Conservation (phyloP, 2,113 vertebrate genomes). For the Nothocercus nigrocapillus region DNA sequence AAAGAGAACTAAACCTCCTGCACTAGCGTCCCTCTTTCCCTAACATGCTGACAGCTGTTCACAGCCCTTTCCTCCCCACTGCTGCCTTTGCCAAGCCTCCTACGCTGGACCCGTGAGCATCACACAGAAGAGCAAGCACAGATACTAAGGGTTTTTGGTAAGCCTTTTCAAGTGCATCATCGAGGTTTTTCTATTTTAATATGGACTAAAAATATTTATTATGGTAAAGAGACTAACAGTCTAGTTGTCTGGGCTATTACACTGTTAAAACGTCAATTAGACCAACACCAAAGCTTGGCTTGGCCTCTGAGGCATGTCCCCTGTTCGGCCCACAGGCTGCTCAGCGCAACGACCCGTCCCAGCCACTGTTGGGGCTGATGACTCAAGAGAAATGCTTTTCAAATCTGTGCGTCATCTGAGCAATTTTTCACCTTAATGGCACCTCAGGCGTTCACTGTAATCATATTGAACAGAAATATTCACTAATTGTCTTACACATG, state of each 20-base stretch:
- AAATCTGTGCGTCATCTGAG: background rate
- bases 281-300: background rate
- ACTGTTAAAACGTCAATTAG: background rate
- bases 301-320: background rate
- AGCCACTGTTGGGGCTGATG: background rate
- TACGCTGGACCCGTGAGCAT: rapidly evolving
- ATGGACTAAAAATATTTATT: background rate
- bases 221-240: background rate
- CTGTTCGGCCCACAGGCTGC: background rate
- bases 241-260: background rate
- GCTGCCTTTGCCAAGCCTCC: background rate
- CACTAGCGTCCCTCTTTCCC: background rate
- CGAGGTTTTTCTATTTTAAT: background rate
- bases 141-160: background rate
- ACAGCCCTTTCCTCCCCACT: background rate
- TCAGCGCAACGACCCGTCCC: background rate
- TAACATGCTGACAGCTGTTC: background rate
- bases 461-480: background rate
- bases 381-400: background rate
- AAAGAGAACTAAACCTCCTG: background rate
- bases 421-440: background rate
- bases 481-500: background rate
- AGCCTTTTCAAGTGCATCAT: background rate
- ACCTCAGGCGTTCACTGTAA: background rate
- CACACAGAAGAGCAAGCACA: background rate